Conservation (phyloP, 2,888 invertebrate species). For the Drepanosiphum platanoidis region DNA sequence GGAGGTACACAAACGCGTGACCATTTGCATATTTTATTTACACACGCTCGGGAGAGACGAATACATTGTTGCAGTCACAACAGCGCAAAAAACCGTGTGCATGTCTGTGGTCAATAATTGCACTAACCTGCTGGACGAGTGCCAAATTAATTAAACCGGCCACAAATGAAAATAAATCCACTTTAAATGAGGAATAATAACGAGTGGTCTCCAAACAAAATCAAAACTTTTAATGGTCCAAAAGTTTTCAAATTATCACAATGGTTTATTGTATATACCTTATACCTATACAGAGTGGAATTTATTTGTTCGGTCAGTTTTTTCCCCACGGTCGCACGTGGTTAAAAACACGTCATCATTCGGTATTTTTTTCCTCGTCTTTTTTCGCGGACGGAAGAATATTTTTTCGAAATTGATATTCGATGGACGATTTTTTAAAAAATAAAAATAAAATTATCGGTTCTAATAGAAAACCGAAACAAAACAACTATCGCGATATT, state of each 20-base stretch:
- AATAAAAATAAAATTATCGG: too few relatives aligned
- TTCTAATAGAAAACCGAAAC: too few relatives aligned
- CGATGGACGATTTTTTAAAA: too few relatives aligned
- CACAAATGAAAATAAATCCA: constrained; percentile 22
- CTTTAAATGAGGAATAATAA: background rate
- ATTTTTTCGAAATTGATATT: too few relatives aligned
- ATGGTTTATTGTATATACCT: background rate
- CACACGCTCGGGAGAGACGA: constrained; percentile 23
- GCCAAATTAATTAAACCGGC: constrained; percentile 44
- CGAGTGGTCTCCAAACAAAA: background rate
- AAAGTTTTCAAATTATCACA: background rate
- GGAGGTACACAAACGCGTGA: constrained; percentile 14
- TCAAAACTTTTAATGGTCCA: background rate
- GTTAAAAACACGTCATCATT: too few relatives aligned
- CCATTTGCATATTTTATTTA: constrained; percentile 54
- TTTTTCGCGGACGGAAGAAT: too few relatives aligned
- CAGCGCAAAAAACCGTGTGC: constrained; percentile 29
- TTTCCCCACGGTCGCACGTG: too few relatives aligned
- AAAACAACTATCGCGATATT: too few relatives aligned
- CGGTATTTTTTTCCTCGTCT: too few relatives aligned
- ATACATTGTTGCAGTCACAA: constrained; percentile 2
- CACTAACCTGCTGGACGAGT: constrained; percentile 22
- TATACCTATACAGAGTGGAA: too few relatives aligned
- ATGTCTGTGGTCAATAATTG: constrained; percentile 34
- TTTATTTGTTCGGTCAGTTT: too few relatives aligned